Base-by-base conservation (phyloP, 2,797 vertebrate species). In the Hafferia zeledoni region DNA sequence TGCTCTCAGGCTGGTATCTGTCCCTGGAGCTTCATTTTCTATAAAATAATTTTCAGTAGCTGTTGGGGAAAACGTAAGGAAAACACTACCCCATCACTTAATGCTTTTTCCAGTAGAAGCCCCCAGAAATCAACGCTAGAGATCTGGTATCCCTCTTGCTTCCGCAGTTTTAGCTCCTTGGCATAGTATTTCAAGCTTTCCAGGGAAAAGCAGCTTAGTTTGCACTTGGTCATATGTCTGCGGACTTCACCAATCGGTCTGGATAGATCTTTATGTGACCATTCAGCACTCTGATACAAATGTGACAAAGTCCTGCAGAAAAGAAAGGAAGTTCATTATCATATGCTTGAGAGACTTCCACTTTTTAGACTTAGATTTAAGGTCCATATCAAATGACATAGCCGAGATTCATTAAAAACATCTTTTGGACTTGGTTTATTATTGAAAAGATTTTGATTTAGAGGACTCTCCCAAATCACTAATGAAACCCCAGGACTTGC, bases 71-170 rank as follows among this genome's bases (percentile, higher is more conserved):
- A 93, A 56, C 2, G 70, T 2, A 69, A 49, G 31, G 31, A 53
- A 90, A 57, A 41, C 2, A 0, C n/a, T 97, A 97, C 97, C 96
- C 95, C 96, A 61, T 92, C 75, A 2, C 85, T 67, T 72, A 97
- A 88, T 20, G 95, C 94, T 94, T 96, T 97, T 82, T 98, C 98
- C 78, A 98, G 87, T 52, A 98, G 94, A 33, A 98, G 97, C 4
- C 98, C 98, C 98, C 98, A 98, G 35, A 98, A 96, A 90, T 98
- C 98, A 52, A 97, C 57, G 5, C 97, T 95, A 11, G 97, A 98
- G 11, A 96, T 96, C 63, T 95, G 71, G 46, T 97, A 95, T 53
- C 98, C 98, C 52, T 97, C 95, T 65, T 97, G 79, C 17, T 95
- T 89, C 53, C 96, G 71, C 39, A 88, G 83, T 44, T 96, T 89